Base-by-base conservation (phyloP, 2,797 vertebrate species). In the Spinus olivaceus region DNA sequence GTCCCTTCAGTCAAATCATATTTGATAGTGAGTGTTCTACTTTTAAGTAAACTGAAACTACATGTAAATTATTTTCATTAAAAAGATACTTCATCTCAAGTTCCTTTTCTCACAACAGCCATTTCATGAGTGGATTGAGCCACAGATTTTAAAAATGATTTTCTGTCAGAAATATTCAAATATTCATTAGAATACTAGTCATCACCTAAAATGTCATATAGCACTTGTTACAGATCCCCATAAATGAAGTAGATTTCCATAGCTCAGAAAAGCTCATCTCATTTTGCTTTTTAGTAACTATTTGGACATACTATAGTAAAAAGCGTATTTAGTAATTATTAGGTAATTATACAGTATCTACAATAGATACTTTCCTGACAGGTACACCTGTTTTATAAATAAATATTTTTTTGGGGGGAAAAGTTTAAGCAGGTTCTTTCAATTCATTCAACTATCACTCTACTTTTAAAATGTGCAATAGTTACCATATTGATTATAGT, bases 371-470 rank as follows among this genome's bases (percentile, higher is more conserved):
- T 87, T 77, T 67, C 37, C 72, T 61, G 27, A 74, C 64, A 37
- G 27, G 28, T 44, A 65, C 19, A 23, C 8, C 12, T 73, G 5
- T 71, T 47, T 23, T n/a, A 9, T 53, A 30, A 67, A 14, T 32
- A 61, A 67, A 63, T 17, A 8, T 30, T 47, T 81, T 73, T 59
- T 74, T 11, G 0, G 0, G 0, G 0, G 14, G 9, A 57, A 56
- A 70, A 32, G 7, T 51, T 81, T 54, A 39, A 92, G 56, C 7
- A 50, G 3, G 1, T 50, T 87, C 20, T 65, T 2, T 50, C 12
- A 73, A 44, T 15, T 54, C 4, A 20, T 83, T 64, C 39, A 35
- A 27, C 42, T 72, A 19, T 41, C 19, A 42, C 74, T 78, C n/a
- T 27, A 18, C 24, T 8, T 82, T 56, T 44, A 41, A 39, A 57